These are phyloP conservation scores for Drosophila chauvacae DNA, from an alignment of 1,140 invertebrate genomes.

Conservation along the genomic window DNA sequence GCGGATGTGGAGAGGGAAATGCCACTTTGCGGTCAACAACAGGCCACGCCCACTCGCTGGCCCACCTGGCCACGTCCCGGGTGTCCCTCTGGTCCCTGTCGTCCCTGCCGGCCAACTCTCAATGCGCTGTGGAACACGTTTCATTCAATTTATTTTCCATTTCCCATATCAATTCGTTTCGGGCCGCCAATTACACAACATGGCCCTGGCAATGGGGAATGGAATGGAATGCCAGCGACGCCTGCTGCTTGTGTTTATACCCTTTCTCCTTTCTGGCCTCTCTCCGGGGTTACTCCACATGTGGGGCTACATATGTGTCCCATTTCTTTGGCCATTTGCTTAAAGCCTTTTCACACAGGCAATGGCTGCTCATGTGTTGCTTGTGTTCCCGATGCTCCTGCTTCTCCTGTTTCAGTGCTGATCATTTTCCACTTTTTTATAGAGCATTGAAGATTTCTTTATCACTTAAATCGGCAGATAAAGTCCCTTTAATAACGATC, in stretches of 20 bases:
- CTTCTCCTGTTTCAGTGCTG: not conserved
- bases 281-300: not conserved
- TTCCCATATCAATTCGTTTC: constrained; percentile 80
- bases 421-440: not conserved
- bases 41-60: constrained; percentile 25
- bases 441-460: too few relatives aligned
- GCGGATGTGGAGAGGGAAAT: constrained; percentile 67
- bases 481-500: not conserved
- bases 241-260: not conserved
- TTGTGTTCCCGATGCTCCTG: not conserved
- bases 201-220: constrained; percentile 42
- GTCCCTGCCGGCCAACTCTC: not conserved
- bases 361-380: not conserved
- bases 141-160: constrained; percentile 81
- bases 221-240: constrained; percentile 24
- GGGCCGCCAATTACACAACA: constrained; percentile 76
- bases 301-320: constrained; percentile 2
- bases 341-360: constrained; percentile 39
- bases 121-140: constrained; percentile 56
- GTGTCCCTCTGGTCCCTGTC: not conserved
- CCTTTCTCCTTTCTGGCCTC: not conserved
- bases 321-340: constrained; percentile 39
- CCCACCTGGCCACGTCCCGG: constrained; percentile 14
- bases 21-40: constrained; percentile 75
- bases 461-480: too few relatives aligned